A percentile compares a stretch with the other conserved stretches of the same genome.
These are phyloP conservation scores for Pangasianodon hypophthalmus DNA, from an alignment of 2,113 vertebrate genomes.

Conservation along the genomic window DNA sequence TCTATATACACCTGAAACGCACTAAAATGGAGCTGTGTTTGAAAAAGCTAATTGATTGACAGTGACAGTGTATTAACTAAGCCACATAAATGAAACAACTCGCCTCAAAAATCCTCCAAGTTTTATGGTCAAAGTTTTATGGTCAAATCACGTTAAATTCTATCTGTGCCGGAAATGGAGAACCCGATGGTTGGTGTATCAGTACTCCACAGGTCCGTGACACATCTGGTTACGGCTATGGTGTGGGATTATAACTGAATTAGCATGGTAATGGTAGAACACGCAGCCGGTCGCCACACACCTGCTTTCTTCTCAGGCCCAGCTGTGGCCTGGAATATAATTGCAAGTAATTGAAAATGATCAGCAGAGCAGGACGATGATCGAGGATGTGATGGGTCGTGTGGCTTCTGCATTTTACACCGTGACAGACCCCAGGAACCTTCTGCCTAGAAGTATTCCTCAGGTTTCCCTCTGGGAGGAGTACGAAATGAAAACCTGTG, in stretches of 20 bases:
- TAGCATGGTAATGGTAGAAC: constrained; percentile 32
- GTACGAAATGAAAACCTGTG: background rate
- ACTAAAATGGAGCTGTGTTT: no score
- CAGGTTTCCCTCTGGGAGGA: background rate
- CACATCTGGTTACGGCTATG: background rate
- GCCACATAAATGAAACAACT: background rate
- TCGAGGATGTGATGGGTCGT: background rate
- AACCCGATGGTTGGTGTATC: background rate
- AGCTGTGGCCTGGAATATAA: constrained; percentile 21
- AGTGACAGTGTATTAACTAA: background rate
- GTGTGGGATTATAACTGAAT: background rate
- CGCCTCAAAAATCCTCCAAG: background rate
- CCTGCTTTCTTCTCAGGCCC: constrained; percentile 5
- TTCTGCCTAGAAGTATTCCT: no score
- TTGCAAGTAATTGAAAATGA: constrained; percentile 32
- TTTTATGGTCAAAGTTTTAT: no score
- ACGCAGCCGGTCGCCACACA: background rate
- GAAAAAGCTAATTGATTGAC: background rate
- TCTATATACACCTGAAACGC: background rate
- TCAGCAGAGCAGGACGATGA: constrained; percentile 22
- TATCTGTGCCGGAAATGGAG: background rate
- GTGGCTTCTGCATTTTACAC: background rate
- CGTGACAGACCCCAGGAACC: background rate
- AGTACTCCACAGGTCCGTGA: background rate
- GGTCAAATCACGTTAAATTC: background rate